Conservation (phyloP, 1,140 invertebrate genomes). For the Rhagoletis zephyria region DNA sequence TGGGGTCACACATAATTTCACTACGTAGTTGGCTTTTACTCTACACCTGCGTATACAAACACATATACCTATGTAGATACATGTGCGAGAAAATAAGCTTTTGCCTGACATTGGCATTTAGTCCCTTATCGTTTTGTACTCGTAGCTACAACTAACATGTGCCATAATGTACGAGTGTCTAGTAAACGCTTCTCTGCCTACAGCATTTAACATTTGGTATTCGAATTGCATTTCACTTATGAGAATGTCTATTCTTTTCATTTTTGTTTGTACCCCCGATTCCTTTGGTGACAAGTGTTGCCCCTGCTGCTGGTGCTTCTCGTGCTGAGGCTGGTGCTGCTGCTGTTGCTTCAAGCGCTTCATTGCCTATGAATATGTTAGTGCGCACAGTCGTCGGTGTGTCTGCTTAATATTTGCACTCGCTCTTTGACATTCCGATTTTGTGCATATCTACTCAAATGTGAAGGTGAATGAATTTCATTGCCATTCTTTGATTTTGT, state of each 20-base stretch:
- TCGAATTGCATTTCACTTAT: constrained; percentile 33
- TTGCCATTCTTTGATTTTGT: neutral
- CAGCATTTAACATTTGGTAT: constrained; percentile 13
- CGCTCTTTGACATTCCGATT: neutral
- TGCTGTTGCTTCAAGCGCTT: neutral
- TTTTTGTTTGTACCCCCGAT: neutral
- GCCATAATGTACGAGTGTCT: neutral
- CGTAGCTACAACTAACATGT: neutral
- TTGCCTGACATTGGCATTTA: constrained; percentile 9
- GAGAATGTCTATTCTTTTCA: neutral
- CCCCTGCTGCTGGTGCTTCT: neutral
- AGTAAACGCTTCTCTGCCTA: constrained; percentile 2
- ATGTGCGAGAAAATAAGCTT: neutral
- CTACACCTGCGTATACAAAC: neutral
- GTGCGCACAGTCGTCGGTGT: neutral
- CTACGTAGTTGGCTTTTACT: neutral
- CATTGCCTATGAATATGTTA: constrained; percentile 33
- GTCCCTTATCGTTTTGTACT: neutral
- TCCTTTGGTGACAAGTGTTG: constrained; percentile 35
- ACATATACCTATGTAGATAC: neutral
- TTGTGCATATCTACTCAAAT: neutral
- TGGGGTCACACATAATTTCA: neutral
- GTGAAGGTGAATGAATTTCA: constrained; percentile 27
- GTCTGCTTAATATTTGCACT: neutral
- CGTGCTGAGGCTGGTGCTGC: neutral